Percentiles rank a stretch among this genome's conserved stretches.
Evolutionary conservation across 2,113 vertebrate species (phyloP).

Genomic region (Thryonomys swinderianus): DNA sequence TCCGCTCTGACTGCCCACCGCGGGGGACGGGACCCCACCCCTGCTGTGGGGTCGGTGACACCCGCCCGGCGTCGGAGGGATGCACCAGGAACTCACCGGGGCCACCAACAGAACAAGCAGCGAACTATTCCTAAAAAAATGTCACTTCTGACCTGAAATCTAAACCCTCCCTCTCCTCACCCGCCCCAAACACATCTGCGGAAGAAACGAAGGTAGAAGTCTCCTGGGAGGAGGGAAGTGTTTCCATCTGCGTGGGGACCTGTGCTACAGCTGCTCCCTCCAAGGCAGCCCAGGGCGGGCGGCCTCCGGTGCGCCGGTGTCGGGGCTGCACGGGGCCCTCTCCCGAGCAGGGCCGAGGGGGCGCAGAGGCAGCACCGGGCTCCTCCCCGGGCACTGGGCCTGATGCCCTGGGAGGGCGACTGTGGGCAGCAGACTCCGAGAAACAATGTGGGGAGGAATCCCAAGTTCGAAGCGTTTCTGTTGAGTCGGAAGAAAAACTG

Average conservation of each 20-base stretch:
- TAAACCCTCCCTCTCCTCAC: constrained; percentile 78
- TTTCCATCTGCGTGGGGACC: constrained; percentile 72
- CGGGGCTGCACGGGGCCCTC: too few relatives aligned
- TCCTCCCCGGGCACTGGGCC: too few relatives aligned
- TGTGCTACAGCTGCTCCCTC: too few relatives aligned
- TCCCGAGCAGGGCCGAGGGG: too few relatives aligned
- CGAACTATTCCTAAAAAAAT: constrained; percentile 83
- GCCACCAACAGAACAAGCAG: constrained; percentile 76
- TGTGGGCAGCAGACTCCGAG: background rate
- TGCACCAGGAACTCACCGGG: constrained; percentile 67
- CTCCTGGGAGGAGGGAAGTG: constrained; percentile 65
- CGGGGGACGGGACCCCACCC: background rate
- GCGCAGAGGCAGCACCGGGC: too few relatives aligned
- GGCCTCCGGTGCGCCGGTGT: too few relatives aligned
- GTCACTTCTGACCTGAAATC: constrained; percentile 80
- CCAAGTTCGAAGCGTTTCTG: background rate
- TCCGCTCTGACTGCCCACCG: background rate
- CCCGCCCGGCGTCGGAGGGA: constrained; percentile 33
- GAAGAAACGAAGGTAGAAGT: constrained; percentile 72
- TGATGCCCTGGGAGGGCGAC: too few relatives aligned
- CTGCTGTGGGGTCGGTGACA: background rate
- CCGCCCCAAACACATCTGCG: constrained; percentile 62
- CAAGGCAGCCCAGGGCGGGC: too few relatives aligned
- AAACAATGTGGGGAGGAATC: background rate
- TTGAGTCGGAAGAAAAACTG: background rate